A percentile compares a stretch with the other conserved stretches of the same genome.
Evolutionary conservation across 2,797 vertebrate species (phyloP).

Genomic region (Ceryle rudis): DNA sequence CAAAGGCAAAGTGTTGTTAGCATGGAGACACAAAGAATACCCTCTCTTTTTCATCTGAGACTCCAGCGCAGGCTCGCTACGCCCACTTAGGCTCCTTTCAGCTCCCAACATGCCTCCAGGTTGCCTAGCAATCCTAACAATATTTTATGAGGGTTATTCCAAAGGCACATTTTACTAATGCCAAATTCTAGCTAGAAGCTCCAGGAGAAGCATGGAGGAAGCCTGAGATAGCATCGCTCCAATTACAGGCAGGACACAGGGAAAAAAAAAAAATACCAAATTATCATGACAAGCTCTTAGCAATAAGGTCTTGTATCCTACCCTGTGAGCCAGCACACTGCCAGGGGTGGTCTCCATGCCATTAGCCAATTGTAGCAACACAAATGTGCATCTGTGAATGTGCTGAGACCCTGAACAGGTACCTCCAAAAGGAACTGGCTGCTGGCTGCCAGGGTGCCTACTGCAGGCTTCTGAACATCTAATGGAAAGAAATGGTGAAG

Average conservation of each 20-base stretch:
- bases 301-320: neutral
- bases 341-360: neutral
- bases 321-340: fast-evolving
- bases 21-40: neutral
- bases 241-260: neutral
- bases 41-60: slow-evolving; percentile 11
- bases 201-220: neutral
- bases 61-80: neutral
- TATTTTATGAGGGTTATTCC: slow-evolving; percentile 54
- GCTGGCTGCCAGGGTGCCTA: neutral
- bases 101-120: neutral
- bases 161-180: neutral
- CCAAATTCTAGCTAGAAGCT: slow-evolving; percentile 1
- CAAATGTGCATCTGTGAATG: neutral
- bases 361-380: neutral
- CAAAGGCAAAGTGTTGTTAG: slow-evolving; percentile 10
- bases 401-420: neutral
- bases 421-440: neutral
- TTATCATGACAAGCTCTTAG: neutral
- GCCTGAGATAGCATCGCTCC: neutral
- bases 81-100: slow-evolving; percentile 47
- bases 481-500: neutral
- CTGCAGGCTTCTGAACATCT: neutral
- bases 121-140: slow-evolving; percentile 66
- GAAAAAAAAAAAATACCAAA: neutral